phyloP scores from a whole-genome alignment of 2,888 invertebrate genomes.

The Phaonia tiefii region DNA sequence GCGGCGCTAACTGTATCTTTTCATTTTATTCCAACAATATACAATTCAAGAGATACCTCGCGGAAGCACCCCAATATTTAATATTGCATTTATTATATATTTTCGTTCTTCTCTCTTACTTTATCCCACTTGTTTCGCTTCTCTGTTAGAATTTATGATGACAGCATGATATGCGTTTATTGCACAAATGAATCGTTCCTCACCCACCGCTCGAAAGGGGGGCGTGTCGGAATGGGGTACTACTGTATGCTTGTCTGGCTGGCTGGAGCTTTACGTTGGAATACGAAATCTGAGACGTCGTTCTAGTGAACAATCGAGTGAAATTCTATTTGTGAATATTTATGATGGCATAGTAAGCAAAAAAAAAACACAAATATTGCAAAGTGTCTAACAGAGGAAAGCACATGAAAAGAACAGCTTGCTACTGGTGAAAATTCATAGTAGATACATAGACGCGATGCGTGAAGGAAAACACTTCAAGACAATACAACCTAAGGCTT shows the following conservation, averaged over 20 bases:
- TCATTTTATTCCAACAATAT: conserved; percentile 8
- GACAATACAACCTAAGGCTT: no score
- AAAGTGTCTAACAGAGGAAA: conserved; percentile 20
- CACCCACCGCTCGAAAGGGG: neutral
- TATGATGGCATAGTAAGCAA: conserved; percentile 24
- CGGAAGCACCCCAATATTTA: neutral
- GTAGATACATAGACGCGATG: no score
- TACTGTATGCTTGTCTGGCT: no score
- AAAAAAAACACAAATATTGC: conserved; percentile 12
- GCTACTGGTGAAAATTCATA: no score
- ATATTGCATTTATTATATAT: conserved; percentile 47
- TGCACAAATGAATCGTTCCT: conserved; percentile 19
- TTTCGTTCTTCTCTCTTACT: neutral
- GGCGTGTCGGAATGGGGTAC: neutral
- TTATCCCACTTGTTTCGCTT: neutral
- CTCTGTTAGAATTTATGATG: conserved; percentile 50
- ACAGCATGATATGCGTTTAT: conserved; percentile 45
- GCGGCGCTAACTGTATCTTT: conserved; percentile 57
- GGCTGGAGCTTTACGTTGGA: conserved; percentile 32
- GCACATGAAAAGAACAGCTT: neutral
- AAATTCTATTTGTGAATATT: conserved; percentile 46
- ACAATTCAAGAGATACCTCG: neutral
- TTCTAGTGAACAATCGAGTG: conserved; percentile 13
- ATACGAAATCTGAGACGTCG: conserved; percentile 43
- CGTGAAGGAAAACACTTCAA: no score